Evolutionary conservation across 2,888 invertebrate species (phyloP).

Genomic region (Coleophora deauratella): DNA sequence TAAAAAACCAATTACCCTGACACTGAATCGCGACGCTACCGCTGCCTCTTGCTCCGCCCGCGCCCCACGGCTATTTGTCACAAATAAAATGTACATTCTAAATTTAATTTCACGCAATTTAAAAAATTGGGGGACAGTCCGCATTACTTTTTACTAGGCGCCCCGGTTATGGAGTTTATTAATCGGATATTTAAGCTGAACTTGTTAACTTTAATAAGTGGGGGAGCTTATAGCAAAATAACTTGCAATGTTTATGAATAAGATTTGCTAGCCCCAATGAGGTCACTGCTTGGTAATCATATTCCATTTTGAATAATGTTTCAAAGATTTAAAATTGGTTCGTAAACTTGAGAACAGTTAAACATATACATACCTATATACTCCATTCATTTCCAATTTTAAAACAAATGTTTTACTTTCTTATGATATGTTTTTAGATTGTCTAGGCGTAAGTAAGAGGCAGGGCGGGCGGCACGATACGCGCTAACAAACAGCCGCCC

Average conservation of each 20-base stretch:
- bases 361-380: too few relatives aligned
- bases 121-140: conserved; percentile 56
- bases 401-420: too few relatives aligned
- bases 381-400: too few relatives aligned
- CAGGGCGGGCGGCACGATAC: conserved; percentile 19
- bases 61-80: conserved; percentile 59
- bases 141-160: conserved; percentile 58
- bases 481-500: conserved; percentile 71
- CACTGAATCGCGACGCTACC: conserved; percentile 59
- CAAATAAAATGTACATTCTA: conserved; percentile 69
- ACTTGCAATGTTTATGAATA: too few relatives aligned
- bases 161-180: conserved; percentile 48
- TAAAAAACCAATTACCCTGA: conserved; percentile 74
- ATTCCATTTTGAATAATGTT: too few relatives aligned
- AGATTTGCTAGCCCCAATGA: too few relatives aligned
- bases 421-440: too few relatives aligned
- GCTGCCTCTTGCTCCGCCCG: conserved; percentile 25
- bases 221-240: neutral
- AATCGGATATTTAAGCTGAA: conserved; percentile 36
- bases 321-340: too few relatives aligned
- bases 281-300: too few relatives aligned
- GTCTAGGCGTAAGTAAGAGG: too few relatives aligned
- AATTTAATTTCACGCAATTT: conserved; percentile 75
- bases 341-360: too few relatives aligned
- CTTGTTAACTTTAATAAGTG: conserved; percentile 10